Base-by-base conservation (phyloP, 1,140 invertebrate species). In the Atta texana region DNA sequence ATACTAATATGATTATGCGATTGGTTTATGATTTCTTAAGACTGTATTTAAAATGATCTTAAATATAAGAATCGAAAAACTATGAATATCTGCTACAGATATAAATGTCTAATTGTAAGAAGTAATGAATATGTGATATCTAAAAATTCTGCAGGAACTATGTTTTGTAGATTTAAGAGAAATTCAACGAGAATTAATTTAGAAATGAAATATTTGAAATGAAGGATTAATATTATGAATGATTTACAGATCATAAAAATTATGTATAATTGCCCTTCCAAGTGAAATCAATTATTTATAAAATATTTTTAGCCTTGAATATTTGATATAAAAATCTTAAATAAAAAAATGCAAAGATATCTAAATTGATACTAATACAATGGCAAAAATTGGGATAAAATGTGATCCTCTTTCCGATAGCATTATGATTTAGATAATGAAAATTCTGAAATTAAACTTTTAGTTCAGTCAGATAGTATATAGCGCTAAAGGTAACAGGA, bases 381-480 rank as follows among this genome's bases (percentile, higher is more conserved):
- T 57, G 6, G 1, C 7, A 39, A n/a, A 16, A 57, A 74, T 55
- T 1, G 16, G 5, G 0, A 14, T 4, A 34, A 57, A 7, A 57
- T 21, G 28, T 10, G 6, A 75, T 3, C n/a, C 21, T 1, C 10
- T 57, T 75, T 57, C 12, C n/a, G 0, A 39, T 14, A 5, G 8
- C 14, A 31, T 28, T n/a, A 31, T 1, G 24, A 55, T 57, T 14
- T 59, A 12, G 39, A n/a, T 24, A 75, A n/a, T 66, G 39, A 44
- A 34, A 66, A 18, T 39, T n/a, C 31, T 28, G 10, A 61, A 76
- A 77, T 77, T 44, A 61, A 57, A 44, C n/a, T 51, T 51, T 84
- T 3, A 34, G 16, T 68, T 68, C 8, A 69, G 4, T 72, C 24
- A 10, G 12, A 28, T n/a, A n/a, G n/a, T 21, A 39, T 57, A 1